phyloP scores from a whole-genome alignment of 2,113 vertebrate genomes.

The Alligator sinensis region DNA sequence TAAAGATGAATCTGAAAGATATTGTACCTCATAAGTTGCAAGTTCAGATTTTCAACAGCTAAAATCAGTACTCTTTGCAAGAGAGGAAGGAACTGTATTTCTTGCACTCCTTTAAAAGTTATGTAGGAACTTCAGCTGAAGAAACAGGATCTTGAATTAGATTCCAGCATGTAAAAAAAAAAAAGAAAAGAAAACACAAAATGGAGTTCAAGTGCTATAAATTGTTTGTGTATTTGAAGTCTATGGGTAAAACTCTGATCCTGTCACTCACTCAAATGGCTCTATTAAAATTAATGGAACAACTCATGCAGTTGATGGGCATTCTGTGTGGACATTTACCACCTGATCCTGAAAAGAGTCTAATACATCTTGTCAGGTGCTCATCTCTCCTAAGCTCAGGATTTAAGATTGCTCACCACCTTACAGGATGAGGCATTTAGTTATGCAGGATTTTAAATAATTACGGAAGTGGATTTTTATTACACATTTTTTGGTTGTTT shows the following conservation, averaged over 20 bases:
- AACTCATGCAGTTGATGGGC: neutral
- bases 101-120: neutral
- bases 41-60: neutral
- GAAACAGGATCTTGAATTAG: neutral
- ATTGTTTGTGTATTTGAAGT: neutral
- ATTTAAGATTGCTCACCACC: neutral
- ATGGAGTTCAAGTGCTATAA: neutral
- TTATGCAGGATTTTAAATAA: neutral
- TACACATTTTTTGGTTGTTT: neutral
- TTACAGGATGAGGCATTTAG: neutral
- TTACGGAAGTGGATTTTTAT: neutral
- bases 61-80: neutral
- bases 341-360: neutral
- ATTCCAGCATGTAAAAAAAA: neutral
- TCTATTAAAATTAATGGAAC: neutral
- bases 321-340: neutral
- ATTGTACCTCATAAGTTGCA: neutral
- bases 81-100: neutral
- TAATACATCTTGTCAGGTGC: neutral
- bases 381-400: neutral
- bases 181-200: neutral
- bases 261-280: neutral
- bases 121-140: neutral
- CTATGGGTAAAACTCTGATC: neutral
- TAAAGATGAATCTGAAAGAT: neutral